Conservation (phyloP, 2,113 vertebrate genomes). For the Turdus rufiventris region DNA sequence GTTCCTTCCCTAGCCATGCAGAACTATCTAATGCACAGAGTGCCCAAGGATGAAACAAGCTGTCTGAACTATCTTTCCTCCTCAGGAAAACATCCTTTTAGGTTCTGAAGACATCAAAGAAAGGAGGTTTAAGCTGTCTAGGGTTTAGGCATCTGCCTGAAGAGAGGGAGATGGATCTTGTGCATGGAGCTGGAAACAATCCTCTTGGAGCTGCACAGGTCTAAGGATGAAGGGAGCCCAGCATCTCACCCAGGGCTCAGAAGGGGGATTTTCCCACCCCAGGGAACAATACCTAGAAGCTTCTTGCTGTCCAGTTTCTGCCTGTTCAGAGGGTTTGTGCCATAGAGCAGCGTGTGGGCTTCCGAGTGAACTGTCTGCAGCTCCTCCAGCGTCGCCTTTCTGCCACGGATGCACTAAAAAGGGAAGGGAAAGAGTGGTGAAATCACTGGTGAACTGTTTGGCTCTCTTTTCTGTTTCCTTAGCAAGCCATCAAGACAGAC, state of each 20-base stretch:
- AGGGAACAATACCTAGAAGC: slow-evolving; percentile 63
- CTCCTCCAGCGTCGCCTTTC: slow-evolving; percentile 95
- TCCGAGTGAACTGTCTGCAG: slow-evolving; percentile 94
- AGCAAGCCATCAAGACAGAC: neutral
- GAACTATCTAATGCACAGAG: neutral
- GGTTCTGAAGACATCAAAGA: neutral
- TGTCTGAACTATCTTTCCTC: neutral
- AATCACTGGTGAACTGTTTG: neutral
- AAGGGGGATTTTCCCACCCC: neutral
- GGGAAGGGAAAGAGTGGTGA: neutral
- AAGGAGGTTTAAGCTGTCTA: neutral
- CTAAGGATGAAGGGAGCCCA: neutral
- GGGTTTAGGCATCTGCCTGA: neutral
- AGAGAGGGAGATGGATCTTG: neutral
- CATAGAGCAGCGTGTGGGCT: slow-evolving; percentile 88
- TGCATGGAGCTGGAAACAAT: neutral
- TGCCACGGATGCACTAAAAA: slow-evolving; percentile 87
- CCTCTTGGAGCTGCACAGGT: neutral
- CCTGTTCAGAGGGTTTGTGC: slow-evolving; percentile 94
- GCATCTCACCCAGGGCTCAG: neutral
- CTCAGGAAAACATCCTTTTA: neutral
- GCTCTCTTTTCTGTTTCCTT: neutral
- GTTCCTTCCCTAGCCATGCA: neutral
- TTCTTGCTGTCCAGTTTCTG: slow-evolving; percentile 97
- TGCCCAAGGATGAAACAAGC: neutral